A percentile compares a stretch with the other conserved stretches of the same genome.
These are phyloP conservation scores for Corydoras maculifer DNA, from an alignment of 2,113 vertebrate genomes.

Conservation along the genomic window DNA sequence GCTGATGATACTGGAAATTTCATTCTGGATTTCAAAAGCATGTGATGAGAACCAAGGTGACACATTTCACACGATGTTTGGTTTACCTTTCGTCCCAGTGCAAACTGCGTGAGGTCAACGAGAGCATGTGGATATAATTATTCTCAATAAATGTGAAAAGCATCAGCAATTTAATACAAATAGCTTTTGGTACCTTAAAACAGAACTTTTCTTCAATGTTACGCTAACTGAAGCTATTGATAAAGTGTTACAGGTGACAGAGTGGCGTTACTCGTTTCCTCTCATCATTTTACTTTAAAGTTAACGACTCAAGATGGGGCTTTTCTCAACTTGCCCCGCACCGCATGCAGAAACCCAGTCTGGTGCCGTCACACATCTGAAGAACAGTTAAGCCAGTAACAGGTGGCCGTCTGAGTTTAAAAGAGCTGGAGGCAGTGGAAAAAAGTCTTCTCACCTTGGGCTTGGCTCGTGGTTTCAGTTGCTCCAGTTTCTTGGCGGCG, in stretches of 20 bases:
- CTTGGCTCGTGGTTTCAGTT: constrained; percentile 91
- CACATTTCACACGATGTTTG: background rate
- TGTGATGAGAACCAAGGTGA: background rate
- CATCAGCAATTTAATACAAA: background rate
- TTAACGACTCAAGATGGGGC: background rate
- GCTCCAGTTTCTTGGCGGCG: constrained; percentile 97
- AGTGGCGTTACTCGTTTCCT: background rate
- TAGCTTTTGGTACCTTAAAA: no score
- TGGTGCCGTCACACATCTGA: background rate
- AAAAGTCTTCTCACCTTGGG: constrained; percentile 77
- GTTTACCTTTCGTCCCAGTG: constrained; percentile 43
- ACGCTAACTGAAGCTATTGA: no score
- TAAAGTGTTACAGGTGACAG: no score
- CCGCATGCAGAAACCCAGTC: background rate
- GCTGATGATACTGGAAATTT: background rate
- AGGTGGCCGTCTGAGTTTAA: constrained; percentile 7
- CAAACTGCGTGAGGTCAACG: constrained; percentile 35
- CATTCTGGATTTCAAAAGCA: background rate
- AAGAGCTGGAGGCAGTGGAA: constrained; percentile 25
- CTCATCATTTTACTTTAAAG: background rate
- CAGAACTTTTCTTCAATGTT: no score
- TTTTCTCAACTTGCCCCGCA: background rate
- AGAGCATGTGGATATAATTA: constrained; percentile 8
- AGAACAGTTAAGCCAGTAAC: constrained; percentile 19
- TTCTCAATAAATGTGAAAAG: constrained; percentile 1